Base-by-base conservation (phyloP, 2,888 invertebrate genomes). In the Acleris sparsana region DNA sequence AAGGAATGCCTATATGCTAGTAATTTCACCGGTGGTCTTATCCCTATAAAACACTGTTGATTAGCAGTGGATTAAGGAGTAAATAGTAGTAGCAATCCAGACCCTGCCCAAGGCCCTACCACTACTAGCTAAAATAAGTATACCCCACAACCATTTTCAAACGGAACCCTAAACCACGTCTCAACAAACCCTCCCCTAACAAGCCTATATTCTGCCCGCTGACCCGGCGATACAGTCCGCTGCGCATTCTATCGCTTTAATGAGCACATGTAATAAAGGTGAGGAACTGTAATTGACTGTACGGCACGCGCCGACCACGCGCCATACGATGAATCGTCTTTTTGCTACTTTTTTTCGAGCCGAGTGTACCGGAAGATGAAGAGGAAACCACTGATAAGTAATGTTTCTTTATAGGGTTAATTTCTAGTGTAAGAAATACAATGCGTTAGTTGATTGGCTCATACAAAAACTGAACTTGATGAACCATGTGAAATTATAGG, bases 211-310 rank as follows among this genome's bases (percentile, higher is more conserved):
- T 46, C 44, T 20, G 17, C 65, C 60, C 65, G 60, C 49, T 66
- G 66, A 66, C 66, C 66, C 66, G 87, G 85, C 86, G 90, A 88
- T 86, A 83, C 90, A 87, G 82, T 86, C 73, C 80, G 85, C 73
- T 85, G 89, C 82, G 72, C 83, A 83, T 84, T 84, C 86, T 83
- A 87, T 84, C 84, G 80, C 75, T 84, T 84, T 89, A 90, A 90
- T 89, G 88, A 89, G 87, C 82, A 79, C 86, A 80, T 82, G 86
- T 85, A 87, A 88, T 88, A 88, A 85, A 88, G 88, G 83, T 84
- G 83, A 86, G 85, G 86, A 85, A 84, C 84, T 87, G 86, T 90
- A 90, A 92, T 91, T 88, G 88, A 85, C 77, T 73, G 69, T 74
- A 72, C 70, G 84, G 87, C 89, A 88, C 90, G 89, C 87, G 89